Conservation (phyloP, 2,888 invertebrate species). For the Drosophila dives region DNA sequence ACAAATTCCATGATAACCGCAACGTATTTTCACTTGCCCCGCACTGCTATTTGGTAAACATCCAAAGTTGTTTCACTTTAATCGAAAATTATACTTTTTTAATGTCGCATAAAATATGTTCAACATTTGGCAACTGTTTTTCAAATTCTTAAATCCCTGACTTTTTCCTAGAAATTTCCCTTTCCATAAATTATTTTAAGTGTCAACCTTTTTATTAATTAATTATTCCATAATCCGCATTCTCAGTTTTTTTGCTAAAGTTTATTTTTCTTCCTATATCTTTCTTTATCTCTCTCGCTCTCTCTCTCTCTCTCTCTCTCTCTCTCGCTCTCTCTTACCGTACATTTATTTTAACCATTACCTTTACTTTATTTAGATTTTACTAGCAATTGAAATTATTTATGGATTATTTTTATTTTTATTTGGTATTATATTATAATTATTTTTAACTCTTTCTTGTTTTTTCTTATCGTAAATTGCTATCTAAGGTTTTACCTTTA, state of each 20-base stretch:
- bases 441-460: not conserved
- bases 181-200: not conserved
- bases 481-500: not conserved
- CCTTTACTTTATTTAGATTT: not conserved
- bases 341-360: not conserved
- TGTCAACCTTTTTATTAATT: not conserved
- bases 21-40: constrained; percentile 19
- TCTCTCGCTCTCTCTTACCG: not conserved
- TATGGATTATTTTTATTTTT: not conserved
- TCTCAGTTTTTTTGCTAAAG: not conserved
- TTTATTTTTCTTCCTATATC: not conserved
- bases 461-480: not conserved
- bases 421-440: not conserved
- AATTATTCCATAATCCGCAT: not conserved
- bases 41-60: not conserved
- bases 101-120: not conserved
- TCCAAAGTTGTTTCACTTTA: not conserved
- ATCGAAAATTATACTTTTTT: not conserved
- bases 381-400: not conserved
- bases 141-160: not conserved
- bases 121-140: not conserved
- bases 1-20: constrained; percentile 63
- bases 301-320: not conserved
- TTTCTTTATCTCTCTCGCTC: not conserved
- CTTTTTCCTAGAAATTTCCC: not conserved